Evolutionary conservation across 2,113 vertebrate species (phyloP).

Genomic region (Scomber colias): DNA sequence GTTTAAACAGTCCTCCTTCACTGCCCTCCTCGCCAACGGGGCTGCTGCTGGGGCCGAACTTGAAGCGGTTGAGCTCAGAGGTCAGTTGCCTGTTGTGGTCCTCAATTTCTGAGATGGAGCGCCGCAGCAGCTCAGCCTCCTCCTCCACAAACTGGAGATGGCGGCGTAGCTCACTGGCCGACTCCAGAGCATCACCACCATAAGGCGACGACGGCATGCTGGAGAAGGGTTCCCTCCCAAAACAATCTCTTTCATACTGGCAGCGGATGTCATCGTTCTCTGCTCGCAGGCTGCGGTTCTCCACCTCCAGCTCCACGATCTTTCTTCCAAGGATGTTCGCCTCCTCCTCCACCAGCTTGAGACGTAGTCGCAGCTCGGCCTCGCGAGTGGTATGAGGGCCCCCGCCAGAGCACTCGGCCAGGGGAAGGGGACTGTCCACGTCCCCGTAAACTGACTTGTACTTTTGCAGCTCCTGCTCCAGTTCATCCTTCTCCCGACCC

Average conservation of each 20-base stretch:
- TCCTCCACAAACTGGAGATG: constrained; percentile 98
- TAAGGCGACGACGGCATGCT: constrained; percentile 94
- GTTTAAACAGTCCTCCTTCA: constrained; percentile 69
- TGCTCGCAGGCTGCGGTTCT: constrained; percentile 95
- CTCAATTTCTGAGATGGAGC: constrained; percentile 96
- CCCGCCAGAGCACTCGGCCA: constrained; percentile 88
- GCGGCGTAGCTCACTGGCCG: constrained; percentile 90
- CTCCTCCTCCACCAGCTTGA: constrained; percentile 97
- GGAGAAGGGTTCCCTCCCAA: constrained; percentile 90
- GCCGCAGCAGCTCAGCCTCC: constrained; percentile 94
- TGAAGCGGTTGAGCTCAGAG: constrained; percentile 94
- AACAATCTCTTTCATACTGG: constrained; percentile 93
- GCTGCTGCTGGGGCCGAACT: constrained; percentile 88
- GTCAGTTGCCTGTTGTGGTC: constrained; percentile 97
- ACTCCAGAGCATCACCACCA: constrained; percentile 90
- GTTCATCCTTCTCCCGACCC: constrained; percentile 93
- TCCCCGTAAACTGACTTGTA: constrained; percentile 97
- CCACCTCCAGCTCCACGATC: constrained; percentile 98
- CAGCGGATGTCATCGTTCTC: constrained; percentile 96
- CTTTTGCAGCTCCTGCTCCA: constrained; percentile 97
- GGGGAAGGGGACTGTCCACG: constrained; percentile 92
- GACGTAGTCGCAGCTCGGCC: constrained; percentile 94
- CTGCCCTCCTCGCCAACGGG: constrained; percentile 77
- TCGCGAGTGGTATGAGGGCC: constrained; percentile 96
- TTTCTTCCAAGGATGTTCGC: constrained; percentile 97